These are phyloP conservation scores for Microtus richardsoni DNA, from an alignment of 2,113 vertebrate genomes.

Conservation along the genomic window DNA sequence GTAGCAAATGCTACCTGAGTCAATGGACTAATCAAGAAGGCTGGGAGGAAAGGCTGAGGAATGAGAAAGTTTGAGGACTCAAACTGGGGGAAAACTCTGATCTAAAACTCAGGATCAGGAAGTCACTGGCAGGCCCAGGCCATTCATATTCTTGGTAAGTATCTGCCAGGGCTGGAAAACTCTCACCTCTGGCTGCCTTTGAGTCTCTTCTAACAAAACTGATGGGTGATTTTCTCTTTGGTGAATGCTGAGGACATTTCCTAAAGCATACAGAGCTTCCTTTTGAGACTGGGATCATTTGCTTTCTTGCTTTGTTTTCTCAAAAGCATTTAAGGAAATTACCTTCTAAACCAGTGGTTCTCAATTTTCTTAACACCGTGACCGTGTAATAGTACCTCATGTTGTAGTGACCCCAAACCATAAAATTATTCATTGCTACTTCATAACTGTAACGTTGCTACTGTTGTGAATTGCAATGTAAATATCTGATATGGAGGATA, in stretches of 20 bases:
- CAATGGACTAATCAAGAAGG: background rate
- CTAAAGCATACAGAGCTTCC: background rate
- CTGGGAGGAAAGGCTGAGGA: background rate
- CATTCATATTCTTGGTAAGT: background rate
- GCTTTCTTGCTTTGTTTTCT: background rate
- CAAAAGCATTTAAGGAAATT: background rate
- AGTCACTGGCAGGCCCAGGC: background rate
- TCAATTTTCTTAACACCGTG: background rate
- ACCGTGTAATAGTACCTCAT: background rate
- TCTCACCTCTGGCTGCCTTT: background rate
- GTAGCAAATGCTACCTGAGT: background rate
- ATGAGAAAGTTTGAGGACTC: background rate
- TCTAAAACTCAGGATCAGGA: background rate
- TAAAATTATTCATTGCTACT: background rate
- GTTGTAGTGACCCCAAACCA: background rate
- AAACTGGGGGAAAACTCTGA: background rate
- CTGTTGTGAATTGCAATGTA: background rate
- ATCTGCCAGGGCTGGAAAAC: background rate
- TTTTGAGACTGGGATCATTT: background rate
- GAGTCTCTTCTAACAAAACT: background rate
- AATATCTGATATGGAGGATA: background rate
- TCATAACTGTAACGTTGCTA: background rate
- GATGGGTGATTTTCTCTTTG: background rate
- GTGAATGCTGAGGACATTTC: background rate
- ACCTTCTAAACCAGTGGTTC: background rate